A percentile compares a stretch with the other conserved stretches of the same genome.
Conservation (phyloP, 2,888 invertebrate genomes). For the Deilephila elpenor region DNA sequence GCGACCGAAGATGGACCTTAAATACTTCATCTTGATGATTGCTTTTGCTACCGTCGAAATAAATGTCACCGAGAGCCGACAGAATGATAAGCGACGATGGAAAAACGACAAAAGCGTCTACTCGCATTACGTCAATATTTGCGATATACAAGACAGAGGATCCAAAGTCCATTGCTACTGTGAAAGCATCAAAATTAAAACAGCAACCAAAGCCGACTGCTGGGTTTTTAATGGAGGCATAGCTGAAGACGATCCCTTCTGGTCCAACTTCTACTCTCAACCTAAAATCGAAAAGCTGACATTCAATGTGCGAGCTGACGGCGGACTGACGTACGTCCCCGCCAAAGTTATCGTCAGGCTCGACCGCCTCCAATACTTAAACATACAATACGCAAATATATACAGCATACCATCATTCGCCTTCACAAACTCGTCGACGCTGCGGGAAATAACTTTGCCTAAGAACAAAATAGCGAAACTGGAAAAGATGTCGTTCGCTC, state of each 20-base stretch:
- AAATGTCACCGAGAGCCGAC: slow-evolving; percentile 78
- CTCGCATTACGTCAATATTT: slow-evolving; percentile 82
- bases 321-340: slow-evolving; percentile 88
- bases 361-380: slow-evolving; percentile 87
- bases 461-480: slow-evolving; percentile 89
- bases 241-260: slow-evolving; percentile 89
- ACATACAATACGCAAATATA: slow-evolving; percentile 90
- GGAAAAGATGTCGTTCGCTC: slow-evolving; percentile 89
- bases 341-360: slow-evolving; percentile 88
- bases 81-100: slow-evolving; percentile 78
- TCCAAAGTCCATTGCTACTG: slow-evolving; percentile 88
- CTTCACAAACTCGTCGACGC: slow-evolving; percentile 89
- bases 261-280: slow-evolving; percentile 91
- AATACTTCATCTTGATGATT: slow-evolving; percentile 79
- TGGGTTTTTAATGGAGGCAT: slow-evolving; percentile 89
- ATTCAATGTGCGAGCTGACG: slow-evolving; percentile 88
- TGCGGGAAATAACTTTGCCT: slow-evolving; percentile 88
- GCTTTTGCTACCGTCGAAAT: slow-evolving; percentile 78
- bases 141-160: slow-evolving; percentile 82
- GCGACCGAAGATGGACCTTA: slow-evolving; percentile 74
- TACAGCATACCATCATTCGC: slow-evolving; percentile 89
- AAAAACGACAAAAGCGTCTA: slow-evolving; percentile 74
- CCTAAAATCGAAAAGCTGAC: slow-evolving; percentile 88
- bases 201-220: slow-evolving; percentile 90
- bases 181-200: slow-evolving; percentile 81